These are phyloP conservation scores for Hemicentrotus pulcherrimus DNA, from an alignment of 35 echinoderm and acorn worm genomes.

Conservation along the genomic window DNA sequence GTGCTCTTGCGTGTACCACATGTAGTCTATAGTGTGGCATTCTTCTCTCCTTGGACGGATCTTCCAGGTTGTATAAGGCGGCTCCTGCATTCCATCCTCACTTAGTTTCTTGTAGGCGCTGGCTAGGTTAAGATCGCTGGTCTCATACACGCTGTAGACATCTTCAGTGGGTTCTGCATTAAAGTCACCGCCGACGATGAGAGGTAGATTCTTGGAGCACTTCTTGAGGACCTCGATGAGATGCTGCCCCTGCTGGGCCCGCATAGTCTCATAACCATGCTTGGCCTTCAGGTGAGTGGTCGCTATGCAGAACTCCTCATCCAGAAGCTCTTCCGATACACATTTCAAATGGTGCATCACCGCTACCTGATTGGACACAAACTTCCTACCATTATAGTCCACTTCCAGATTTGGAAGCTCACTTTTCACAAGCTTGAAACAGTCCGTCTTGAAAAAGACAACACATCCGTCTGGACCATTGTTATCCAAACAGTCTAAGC, in stretches of 20 bases:
- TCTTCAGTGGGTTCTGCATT: constrained; percentile 86
- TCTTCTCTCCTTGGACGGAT: constrained; percentile 79
- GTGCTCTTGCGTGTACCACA: constrained; percentile 80
- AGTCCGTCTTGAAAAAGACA: constrained; percentile 80
- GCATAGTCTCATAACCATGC: constrained; percentile 68
- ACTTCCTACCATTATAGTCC: constrained; percentile 20
- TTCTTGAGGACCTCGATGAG: constrained; percentile 66
- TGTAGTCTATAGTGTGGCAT: constrained; percentile 97
- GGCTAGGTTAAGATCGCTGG: constrained; percentile 58
- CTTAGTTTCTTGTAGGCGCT: constrained; percentile 81
- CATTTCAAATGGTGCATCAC: constrained; percentile 68
- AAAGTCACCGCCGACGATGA: constrained; percentile 87
- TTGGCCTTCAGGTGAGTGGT: constrained; percentile 97
- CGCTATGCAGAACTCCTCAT: constrained; percentile 65
- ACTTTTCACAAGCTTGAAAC: constrained; percentile 71
- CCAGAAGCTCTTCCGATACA: neutral
- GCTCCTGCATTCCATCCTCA: constrained; percentile 61
- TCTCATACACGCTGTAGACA: constrained; percentile 69
- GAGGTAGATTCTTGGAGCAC: constrained; percentile 45
- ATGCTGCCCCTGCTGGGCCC: constrained; percentile 71
- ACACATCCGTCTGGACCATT: constrained; percentile 94
- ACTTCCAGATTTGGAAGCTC: constrained; percentile 65
- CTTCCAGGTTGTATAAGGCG: constrained; percentile 94
- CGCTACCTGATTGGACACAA: constrained; percentile 79
- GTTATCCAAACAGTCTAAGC: constrained; percentile 73